Percentiles rank a stretch among this genome's conserved stretches.
Conservation (phyloP, 2,888 invertebrate species). For the Hemithea aestivaria region DNA sequence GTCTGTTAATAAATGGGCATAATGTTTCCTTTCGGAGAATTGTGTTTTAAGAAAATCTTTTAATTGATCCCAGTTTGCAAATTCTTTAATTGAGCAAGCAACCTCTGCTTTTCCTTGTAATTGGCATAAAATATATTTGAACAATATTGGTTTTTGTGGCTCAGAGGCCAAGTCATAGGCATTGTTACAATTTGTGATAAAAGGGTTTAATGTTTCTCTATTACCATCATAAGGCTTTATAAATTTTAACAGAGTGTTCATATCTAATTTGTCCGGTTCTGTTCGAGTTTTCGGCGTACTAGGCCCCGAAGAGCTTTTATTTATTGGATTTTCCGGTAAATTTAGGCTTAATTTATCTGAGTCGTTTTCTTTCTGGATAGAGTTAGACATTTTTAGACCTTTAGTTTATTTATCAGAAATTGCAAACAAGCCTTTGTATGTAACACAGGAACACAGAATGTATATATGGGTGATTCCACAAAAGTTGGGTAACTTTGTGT, state of each 20-base stretch:
- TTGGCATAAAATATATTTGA: constrained; percentile 30
- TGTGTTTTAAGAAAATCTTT: constrained; percentile 28
- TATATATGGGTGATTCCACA: too few relatives aligned
- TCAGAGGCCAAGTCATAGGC: constrained; percentile 22
- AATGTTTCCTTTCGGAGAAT: constrained; percentile 29
- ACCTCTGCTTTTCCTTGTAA: constrained; percentile 26
- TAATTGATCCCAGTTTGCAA: constrained; percentile 24
- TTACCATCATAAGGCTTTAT: constrained; percentile 24
- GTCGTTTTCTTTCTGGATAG: too few relatives aligned
- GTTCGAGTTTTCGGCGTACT: too few relatives aligned
- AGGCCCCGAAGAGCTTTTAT: too few relatives aligned
- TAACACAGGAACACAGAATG: too few relatives aligned
- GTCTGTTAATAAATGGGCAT: constrained; percentile 27
- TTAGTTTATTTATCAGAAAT: too few relatives aligned
- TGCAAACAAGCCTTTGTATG: too few relatives aligned
- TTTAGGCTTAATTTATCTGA: too few relatives aligned
- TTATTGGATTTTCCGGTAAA: too few relatives aligned
- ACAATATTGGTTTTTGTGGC: constrained; percentile 19
- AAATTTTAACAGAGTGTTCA: constrained; percentile 17
- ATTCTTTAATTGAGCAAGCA: constrained; percentile 33
- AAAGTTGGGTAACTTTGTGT: too few relatives aligned
- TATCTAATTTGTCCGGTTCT: too few relatives aligned
- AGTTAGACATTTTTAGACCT: too few relatives aligned
- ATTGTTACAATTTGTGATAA: constrained; percentile 28
- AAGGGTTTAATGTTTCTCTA: constrained; percentile 25